Conservation (phyloP, 1,140 invertebrate species). For the Drosophila mauritiana region DNA sequence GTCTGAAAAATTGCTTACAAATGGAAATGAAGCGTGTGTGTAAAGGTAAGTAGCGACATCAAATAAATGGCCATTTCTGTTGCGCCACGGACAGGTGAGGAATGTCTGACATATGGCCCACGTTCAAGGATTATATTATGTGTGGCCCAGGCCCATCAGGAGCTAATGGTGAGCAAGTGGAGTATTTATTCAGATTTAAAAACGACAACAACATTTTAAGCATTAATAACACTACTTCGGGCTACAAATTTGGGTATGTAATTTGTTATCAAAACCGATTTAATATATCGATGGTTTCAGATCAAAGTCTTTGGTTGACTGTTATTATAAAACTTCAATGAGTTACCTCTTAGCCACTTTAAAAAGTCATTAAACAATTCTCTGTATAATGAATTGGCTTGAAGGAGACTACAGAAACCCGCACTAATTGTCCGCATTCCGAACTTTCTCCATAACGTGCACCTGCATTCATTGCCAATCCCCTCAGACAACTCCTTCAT, state of each 20-base stretch:
- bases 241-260: not conserved
- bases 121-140: constrained; percentile 22
- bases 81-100: constrained; percentile 34
- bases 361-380: not conserved
- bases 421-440: constrained; percentile 6
- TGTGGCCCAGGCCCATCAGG: constrained; percentile 6
- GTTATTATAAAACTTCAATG: no score
- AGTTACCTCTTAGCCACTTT: no score
- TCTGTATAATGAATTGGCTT: not conserved
- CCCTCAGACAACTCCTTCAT: not conserved
- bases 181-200: constrained; percentile 20
- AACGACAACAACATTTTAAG: not conserved
- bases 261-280: no score
- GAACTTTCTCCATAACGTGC: constrained; percentile 5
- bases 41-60: constrained; percentile 52
- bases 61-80: constrained; percentile 52
- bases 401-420: not conserved
- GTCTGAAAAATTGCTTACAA: constrained; percentile 68
- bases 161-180: constrained; percentile 19
- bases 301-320: no score
- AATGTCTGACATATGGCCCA: constrained; percentile 47
- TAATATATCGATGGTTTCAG: no score
- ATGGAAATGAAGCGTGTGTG: constrained; percentile 68
- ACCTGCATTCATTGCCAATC: constrained; percentile 12
- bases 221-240: not conserved